Evolutionary conservation across 2,888 invertebrate genomes (phyloP), one percentile per base, ranked within the genome.

Genomic region (Melolontha melolontha): DNA sequence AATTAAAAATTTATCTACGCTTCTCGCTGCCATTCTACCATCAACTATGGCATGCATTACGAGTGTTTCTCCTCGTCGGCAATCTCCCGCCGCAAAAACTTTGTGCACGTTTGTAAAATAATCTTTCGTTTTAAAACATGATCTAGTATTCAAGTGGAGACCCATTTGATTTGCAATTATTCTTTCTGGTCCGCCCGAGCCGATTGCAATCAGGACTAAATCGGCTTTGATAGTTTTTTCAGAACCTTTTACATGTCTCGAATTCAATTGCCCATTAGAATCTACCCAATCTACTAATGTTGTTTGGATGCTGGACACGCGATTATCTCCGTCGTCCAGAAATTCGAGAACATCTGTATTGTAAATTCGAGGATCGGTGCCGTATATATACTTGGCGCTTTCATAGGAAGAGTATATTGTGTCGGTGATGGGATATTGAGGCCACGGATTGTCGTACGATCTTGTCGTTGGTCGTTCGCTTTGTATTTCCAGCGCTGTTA

Each of bases 11-110:
- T 91, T 86, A 82, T 99, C 99, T 1, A 98, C 92, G 75, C 96
- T 94, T 49, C 97, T 87, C 11, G 99, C 99, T 7, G 97, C 98
- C 84, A 97, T 98, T n/a, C 99, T 88, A 1, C 99, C 99, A 83
- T 99, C 99, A 0, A 95, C 88, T 72, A 99, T 99, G 14, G 98
- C 99, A 96, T 98, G 98, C 8, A 99, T 99, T 2, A 99, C 97
- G 67, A 99, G 86, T 0, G 98, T 98, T 81, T 99, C 99, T 11
- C 99, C 99, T 75, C 98, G 91, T 39, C 97, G 92, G 82, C 98
- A 99, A 87, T 99, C 99, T 86, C 98, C 98, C 68, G 97, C 97
- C 47, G 98, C 97, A 82, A 95, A 98, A 1, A 98, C 92, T 82
- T 94, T 93, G 44, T 89, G 87, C 70, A 96, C 89, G 85, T 97